Evolutionary conservation across 1,140 invertebrate species (phyloP).

Genomic region (Apis dorsata): DNA sequence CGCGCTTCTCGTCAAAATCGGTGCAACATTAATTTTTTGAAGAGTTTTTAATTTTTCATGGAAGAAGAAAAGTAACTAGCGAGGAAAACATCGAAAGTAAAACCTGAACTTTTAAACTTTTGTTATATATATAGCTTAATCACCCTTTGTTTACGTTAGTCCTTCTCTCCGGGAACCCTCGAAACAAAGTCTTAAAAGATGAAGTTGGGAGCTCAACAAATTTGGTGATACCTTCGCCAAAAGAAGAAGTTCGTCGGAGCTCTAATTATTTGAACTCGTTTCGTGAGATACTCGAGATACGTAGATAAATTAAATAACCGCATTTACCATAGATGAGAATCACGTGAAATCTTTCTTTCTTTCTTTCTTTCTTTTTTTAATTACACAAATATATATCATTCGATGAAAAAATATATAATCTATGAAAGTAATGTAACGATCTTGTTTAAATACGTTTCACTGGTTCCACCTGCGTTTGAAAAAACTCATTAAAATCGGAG

Average conservation of each 20-base stretch:
- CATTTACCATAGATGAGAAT: neutral
- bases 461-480: neutral
- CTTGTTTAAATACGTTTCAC: conserved; percentile 10
- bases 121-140: conserved; percentile 62
- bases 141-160: conserved; percentile 53
- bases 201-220: conserved; percentile 57
- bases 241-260: neutral
- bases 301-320: neutral
- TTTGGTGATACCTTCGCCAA: conserved; percentile 17
- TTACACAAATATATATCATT: neutral
- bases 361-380: neutral
- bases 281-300: too few species aligned
- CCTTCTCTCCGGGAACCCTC: conserved; percentile 35
- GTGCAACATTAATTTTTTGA: neutral
- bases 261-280: neutral
- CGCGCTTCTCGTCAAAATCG: neutral
- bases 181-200: conserved; percentile 63
- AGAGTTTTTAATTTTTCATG: neutral
- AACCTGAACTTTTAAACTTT: conserved; percentile 45
- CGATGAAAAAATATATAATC: neutral
- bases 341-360: too few species aligned
- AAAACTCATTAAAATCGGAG: conserved; percentile 49
- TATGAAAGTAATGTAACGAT: neutral
- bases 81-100: conserved; percentile 39
- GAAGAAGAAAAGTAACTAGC: conserved; percentile 34